phyloP scores from a whole-genome alignment of 1,140 invertebrate species.

The Centruroides vittatus region DNA sequence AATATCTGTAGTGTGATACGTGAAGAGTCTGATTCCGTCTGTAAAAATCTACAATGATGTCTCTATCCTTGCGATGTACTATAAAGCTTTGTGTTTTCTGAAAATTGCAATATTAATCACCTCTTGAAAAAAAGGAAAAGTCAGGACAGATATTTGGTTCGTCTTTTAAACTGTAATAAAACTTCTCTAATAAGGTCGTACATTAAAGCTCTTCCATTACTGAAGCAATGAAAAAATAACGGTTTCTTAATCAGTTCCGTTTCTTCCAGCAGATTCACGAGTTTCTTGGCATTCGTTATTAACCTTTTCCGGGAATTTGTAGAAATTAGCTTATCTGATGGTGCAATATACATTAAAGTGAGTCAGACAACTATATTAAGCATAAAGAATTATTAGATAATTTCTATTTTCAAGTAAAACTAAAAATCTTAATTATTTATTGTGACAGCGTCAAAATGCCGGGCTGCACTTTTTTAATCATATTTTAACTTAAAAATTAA shows the following conservation, averaged over 20 bases:
- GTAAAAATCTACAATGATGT: conserved; percentile 35
- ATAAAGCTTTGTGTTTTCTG: conserved; percentile 29
- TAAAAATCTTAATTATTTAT: too few relatives aligned
- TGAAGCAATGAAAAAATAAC: conserved; percentile 63
- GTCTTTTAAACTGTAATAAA: conserved; percentile 19
- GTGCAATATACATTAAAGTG: conserved; percentile 53
- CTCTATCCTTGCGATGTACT: conserved; percentile 36
- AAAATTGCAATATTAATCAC: conserved; percentile 43
- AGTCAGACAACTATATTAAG: conserved; percentile 47
- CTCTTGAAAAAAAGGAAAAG: conserved; percentile 56
- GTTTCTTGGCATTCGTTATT: conserved; percentile 42
- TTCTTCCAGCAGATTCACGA: conserved; percentile 45
- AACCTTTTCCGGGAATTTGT: conserved; percentile 39
- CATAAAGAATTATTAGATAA: background rate
- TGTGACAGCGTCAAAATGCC: too few relatives aligned
- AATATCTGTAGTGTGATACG: too few relatives aligned
- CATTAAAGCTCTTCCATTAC: conserved; percentile 56
- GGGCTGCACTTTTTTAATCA: too few relatives aligned
- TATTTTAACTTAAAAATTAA: too few relatives aligned
- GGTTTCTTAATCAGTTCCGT: conserved; percentile 51
- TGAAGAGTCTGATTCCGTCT: too few relatives aligned
- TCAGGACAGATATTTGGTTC: conserved; percentile 44
- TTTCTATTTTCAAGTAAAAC: too few relatives aligned
- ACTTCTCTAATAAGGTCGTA: conserved; percentile 48
- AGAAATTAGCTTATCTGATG: conserved; percentile 33